Base-by-base conservation (phyloP, 2,888 invertebrate species). In the Saturnia pavonia region DNA sequence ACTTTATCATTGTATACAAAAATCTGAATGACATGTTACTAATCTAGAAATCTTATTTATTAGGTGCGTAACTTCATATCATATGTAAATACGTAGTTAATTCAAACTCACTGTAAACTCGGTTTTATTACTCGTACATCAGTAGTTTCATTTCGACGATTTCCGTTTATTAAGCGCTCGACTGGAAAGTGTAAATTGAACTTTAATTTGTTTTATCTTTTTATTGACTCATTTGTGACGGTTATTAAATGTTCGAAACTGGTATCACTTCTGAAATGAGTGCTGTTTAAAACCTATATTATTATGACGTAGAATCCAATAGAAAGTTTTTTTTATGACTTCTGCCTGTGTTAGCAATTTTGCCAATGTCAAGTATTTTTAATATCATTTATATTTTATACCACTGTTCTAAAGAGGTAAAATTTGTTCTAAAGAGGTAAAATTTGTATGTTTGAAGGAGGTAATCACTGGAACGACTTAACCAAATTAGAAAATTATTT, bases 131-230 rank as follows among this genome's bases (percentile, higher is more conserved):
- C n/a, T n/a, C n/a, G n/a, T n/a, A n/a, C 27, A 27, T 60, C 27
- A 60, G 57, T 60, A 60, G 57, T 25, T 25, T 60, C 25, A 60
- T 27, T 60, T 60, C 27, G 27, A 27, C 14, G 27, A 25, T 60
- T 60, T 60, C 57, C 27, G 27, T 27, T 60, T 14, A 60, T 14
- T 60, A 60, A 60, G 57, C 27, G 27, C 57, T 60, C 57, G 57
- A 60, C 12, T 27, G 2, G 57, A 60, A 60, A 14, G 14, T 60
- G 57, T 60, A 27, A 60, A 60, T 60, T 25, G 27, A 27, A 60
- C 11, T 60, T 60, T 60, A 51, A 60, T 60, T 60, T 14, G 27
- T 60, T 60, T 60, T 25, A 60, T 60, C 57, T 60, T 60, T 60
- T 60, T 60, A 27, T 60, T 60, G 57, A 60, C 57, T 60, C 57